Percentiles rank a stretch among this genome's conserved stretches.
These are phyloP conservation scores for Fulmarus glacialis DNA, from an alignment of 2,113 vertebrate species.

Conservation along the genomic window DNA sequence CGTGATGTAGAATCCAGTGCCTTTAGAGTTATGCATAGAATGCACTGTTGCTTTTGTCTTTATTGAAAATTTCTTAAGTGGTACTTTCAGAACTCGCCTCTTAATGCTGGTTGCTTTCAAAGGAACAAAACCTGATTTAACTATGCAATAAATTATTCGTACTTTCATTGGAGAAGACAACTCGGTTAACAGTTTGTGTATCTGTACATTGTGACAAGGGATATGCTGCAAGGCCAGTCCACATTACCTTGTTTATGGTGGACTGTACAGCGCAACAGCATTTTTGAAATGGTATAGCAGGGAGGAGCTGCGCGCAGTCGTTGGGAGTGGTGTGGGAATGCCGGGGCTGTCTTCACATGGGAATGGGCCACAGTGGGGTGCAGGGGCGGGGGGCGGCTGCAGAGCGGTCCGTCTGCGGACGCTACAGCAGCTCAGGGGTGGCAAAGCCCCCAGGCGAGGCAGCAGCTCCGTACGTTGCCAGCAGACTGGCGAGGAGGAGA, in stretches of 20 bases:
- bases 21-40: neutral
- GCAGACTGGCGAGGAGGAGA: neutral
- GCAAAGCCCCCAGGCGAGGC: neutral
- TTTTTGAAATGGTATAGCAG: neutral
- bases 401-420: neutral
- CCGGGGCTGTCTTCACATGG: fast-evolving
- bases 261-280: neutral
- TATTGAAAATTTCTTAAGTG: neutral
- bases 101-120: neutral
- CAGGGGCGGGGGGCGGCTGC: neutral
- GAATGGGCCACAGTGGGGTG: neutral
- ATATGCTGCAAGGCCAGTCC: neutral
- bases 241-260: neutral
- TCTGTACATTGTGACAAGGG: no score
- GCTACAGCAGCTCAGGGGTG: neutral
- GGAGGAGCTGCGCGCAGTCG: neutral
- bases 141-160: no score
- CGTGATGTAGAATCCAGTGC: neutral
- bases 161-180: neutral
- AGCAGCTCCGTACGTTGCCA: fast-evolving
- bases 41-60: neutral
- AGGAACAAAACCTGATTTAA: neutral
- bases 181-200: neutral
- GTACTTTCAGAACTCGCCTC: neutral
- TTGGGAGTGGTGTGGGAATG: neutral